Evolutionary conservation across 2,888 invertebrate species (phyloP), one percentile per base, ranked within the genome.

Genomic region (Hipparchia semele): DNA sequence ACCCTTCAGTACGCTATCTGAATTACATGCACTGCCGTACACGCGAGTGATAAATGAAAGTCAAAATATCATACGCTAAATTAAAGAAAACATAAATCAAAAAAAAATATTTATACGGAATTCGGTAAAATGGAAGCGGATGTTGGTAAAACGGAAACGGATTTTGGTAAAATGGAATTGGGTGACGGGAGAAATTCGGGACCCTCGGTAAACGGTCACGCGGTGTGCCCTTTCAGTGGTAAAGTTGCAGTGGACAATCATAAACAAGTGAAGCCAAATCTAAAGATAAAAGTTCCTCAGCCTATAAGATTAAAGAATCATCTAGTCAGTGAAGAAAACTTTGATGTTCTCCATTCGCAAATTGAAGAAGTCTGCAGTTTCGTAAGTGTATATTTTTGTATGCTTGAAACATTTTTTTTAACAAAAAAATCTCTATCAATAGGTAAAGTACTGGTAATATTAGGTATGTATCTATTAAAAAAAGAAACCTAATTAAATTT

Each of bases 221-320:
- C 81, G 2, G 80, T 81, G 64, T 90, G 90, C 78, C 91, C 90
- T 0, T 85, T 90, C 71, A 89, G 84, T 84, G 86, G 87, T 88
- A 82, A 84, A 13, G 58, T 83, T 53, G 85, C 83, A 75, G 80
- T 79, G 77, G 83, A 84, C 67, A 73, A 61, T 58, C 82, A 86
- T 9, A 89, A 85, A 71, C 72, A 81, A 72, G 84, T 81, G 77
- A 92, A 90, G 76, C 85, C 87, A 2, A 86, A 86, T 65, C 83
- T 92, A 61, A 86, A 87, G 33, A 81, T 94, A 6, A 91, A 90
- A 83, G 88, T 93, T 76, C 86, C 89, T n/a, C 90, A 88, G 58
- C 90, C 92, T 5, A 81, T 92, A 70, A 86, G 84, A 76, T 79
- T 94, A 81, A 88, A 86, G 79, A 91, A 93, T 74, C 86, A 87